phyloP scores from a whole-genome alignment of 2,888 invertebrate species.

The Melitaea athalia region DNA sequence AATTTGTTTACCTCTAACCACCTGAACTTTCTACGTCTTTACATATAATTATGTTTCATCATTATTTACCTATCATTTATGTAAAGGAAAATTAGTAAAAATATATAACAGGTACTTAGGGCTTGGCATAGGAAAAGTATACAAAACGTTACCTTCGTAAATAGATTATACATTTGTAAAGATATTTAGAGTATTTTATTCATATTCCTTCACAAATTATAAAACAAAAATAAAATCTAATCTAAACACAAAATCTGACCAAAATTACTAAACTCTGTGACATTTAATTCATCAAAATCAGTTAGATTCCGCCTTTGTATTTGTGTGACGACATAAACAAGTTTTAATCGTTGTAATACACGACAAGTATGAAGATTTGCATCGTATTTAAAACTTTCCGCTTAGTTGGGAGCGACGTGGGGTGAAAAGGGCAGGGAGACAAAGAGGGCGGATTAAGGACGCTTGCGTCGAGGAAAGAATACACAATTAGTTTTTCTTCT shows the following conservation, averaged over 20 bases:
- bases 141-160: no score
- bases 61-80: no score
- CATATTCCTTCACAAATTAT: no score
- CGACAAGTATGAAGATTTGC: constrained; percentile 42
- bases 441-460: constrained; percentile 77
- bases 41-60: no score
- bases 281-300: background rate
- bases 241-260: background rate
- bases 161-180: no score
- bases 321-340: constrained; percentile 38
- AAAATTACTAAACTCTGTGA: background rate
- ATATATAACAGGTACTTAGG: no score
- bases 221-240: background rate
- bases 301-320: constrained; percentile 22
- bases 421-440: constrained; percentile 53
- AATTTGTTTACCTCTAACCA: no score
- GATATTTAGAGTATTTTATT: no score
- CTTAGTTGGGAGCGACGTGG: constrained; percentile 68
- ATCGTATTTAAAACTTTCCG: constrained; percentile 72
- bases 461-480: constrained; percentile 80
- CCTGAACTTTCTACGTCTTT: no score
- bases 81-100: no score
- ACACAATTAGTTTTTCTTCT: constrained; percentile 79
- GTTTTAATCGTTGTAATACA: constrained; percentile 41
- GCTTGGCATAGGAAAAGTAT: no score